Conservation (phyloP, 2,888 invertebrate species). For the Plusia festucae region DNA sequence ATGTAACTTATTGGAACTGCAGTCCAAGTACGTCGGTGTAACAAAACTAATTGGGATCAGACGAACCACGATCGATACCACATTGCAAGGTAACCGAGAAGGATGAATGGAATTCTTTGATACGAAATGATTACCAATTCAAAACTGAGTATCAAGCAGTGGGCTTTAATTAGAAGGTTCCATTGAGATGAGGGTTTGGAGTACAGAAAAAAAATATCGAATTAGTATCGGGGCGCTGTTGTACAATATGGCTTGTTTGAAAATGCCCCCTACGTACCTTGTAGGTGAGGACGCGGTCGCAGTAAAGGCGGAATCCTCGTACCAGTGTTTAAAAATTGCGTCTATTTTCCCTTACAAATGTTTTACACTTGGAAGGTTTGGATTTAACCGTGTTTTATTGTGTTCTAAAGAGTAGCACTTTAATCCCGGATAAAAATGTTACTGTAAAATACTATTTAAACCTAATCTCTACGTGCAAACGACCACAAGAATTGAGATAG, state of each 20-base stretch:
- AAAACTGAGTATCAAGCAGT: constrained; percentile 75
- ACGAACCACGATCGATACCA: constrained; percentile 54
- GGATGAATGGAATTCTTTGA: constrained; percentile 80
- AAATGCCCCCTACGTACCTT: constrained; percentile 29
- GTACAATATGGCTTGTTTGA: constrained; percentile 33
- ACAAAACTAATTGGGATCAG: constrained; percentile 75
- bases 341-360: not conserved
- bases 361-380: not conserved
- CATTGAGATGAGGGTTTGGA: constrained; percentile 56
- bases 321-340: not conserved
- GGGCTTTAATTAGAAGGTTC: constrained; percentile 83
- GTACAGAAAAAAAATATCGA: constrained; percentile 64
- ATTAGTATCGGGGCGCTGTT: constrained; percentile 61
- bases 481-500: not conserved
- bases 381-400: not conserved
- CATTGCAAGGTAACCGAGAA: constrained; percentile 65
- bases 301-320: constrained; percentile 5
- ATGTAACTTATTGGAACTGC: constrained; percentile 40
- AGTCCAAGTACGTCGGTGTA: constrained; percentile 52
- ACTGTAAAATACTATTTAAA: not conserved
- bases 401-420: not conserved
- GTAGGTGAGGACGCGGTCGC: constrained; percentile 16
- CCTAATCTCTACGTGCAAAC: not conserved
- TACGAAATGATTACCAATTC: constrained; percentile 86
- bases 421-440: not conserved